Evolutionary conservation across 2,888 invertebrate species (phyloP), one percentile per base, ranked within the genome.

Genomic region (Zootermopsis nevadensis): DNA sequence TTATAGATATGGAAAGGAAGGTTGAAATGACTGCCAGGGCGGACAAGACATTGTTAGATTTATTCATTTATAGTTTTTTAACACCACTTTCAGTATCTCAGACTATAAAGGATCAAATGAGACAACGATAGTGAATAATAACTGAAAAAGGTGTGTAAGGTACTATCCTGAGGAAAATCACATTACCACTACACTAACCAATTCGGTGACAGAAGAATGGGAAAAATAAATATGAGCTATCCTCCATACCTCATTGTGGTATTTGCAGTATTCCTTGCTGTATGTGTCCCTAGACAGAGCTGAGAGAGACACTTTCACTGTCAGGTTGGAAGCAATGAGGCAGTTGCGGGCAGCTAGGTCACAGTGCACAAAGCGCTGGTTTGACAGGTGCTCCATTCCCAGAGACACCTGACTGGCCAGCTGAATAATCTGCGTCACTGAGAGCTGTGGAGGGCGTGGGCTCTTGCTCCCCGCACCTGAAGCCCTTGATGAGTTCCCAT

Each of bases 261-360:
- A 93, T 86, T 95, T 95, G 89, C 93, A 96, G 90, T 98, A 99
- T 88, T 99, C 98, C 86, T 95, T 94, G 74, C 95, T 95, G 89
- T 98, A 96, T 0, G 97, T 96, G 86, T 97, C 98, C 86, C 95
- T 93, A 55, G 94, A 94, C 86, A 96, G 92, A 55, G 95, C 94
- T 0, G 95, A 94, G 89, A 94, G 92, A 2, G 97, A 95, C 83
- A 98, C 92, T 90, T 98, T 98, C 38, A 97, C 93, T 55, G 93
- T 93, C 48, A 98, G 91, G 86, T 93, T 93, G 31, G 96, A 95
- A 0, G 96, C 94, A 84, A 98, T 94, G 84, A 98, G 91, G 88
- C 98, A 96, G 90, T 98, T 98, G 27, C 98, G 93, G 0, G 98
- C 95, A 2, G 98, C 97, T 86, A 99, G 92, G 90, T 99, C 98